Evolutionary conservation across 2,888 invertebrate genomes (phyloP), one percentile per base, ranked within the genome.

Genomic region (Watsonalla binaria): DNA sequence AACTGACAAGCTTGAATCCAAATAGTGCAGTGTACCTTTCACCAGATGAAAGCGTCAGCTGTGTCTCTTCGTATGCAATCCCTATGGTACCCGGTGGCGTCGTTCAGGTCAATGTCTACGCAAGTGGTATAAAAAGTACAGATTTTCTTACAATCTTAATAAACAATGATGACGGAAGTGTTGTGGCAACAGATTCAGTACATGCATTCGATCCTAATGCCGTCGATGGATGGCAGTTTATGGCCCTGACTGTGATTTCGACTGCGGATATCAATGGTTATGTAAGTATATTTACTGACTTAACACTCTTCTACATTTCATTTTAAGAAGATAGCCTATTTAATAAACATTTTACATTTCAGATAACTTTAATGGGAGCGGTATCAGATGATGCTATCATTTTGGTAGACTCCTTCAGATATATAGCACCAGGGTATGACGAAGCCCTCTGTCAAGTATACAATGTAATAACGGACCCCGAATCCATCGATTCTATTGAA

Each of bases 391-490:
- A 54, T 6, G 68, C 75, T 6, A 47, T 58, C 14, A 59, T 74
- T 5, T 42, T 72, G 6, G 51, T 79, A 0, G 74, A 75, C 54
- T 76, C 78, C 9, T 70, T 80, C 33, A 65, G 74, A 33, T 76
- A 74, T 37, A 63, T 68, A 37, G 62, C 69, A 13, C 65, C 67
- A 4, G 53, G 45, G 6, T 34, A 66, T 47, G 58, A 62, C 0
- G 57, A 56, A 37, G 8, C 51, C 1, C 64, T 75, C 46, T 77
- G 72, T 45, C 52, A 50, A 7, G 58, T 64, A 9, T 49, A 42
- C 14, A 37, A 49, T 9, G 37, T 35, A 35, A 48, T 24, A 24
- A 24, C 24, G 24, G 24, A 24, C 24, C 24, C 24, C 24, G 24
- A 24, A 24, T 24, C 24, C 4, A 24, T 24, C 24, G 24, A 24